These are phyloP conservation scores for Diorhabda elongata DNA, from an alignment of 1,140 invertebrate genomes.

Conservation along the genomic window DNA sequence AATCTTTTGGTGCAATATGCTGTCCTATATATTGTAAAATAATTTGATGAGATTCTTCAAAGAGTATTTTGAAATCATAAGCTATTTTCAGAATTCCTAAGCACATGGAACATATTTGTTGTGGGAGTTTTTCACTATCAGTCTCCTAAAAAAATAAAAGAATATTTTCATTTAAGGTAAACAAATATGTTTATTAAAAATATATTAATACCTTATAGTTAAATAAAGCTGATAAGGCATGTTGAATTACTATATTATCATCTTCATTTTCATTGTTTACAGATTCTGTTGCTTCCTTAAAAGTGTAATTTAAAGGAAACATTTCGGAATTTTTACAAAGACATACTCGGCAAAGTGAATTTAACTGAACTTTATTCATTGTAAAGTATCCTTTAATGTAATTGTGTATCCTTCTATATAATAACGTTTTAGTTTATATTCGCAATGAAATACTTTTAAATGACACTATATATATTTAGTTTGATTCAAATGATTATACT, in stretches of 20 bases:
- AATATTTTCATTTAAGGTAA: background rate
- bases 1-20: background rate
- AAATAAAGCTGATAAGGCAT: too few relatives aligned
- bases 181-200: too few relatives aligned
- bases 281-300: background rate
- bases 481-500: too few relatives aligned
- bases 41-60: background rate
- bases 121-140: background rate
- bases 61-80: slow-evolving; percentile 1
- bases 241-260: too few relatives aligned
- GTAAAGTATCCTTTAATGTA: too few relatives aligned
- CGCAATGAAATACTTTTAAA: too few relatives aligned
- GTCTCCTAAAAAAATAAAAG: background rate
- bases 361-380: too few relatives aligned
- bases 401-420: too few relatives aligned
- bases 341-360: background rate
- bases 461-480: too few relatives aligned
- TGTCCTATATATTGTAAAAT: background rate
- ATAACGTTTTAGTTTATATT: too few relatives aligned
- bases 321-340: background rate
- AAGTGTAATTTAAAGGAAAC: background rate
- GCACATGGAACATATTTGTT: background rate
- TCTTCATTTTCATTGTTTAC: background rate
- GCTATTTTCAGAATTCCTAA: background rate
- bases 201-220: too few relatives aligned